phyloP scores from a whole-genome alignment of 2,888 invertebrate species.

The Conomelus anceps region DNA sequence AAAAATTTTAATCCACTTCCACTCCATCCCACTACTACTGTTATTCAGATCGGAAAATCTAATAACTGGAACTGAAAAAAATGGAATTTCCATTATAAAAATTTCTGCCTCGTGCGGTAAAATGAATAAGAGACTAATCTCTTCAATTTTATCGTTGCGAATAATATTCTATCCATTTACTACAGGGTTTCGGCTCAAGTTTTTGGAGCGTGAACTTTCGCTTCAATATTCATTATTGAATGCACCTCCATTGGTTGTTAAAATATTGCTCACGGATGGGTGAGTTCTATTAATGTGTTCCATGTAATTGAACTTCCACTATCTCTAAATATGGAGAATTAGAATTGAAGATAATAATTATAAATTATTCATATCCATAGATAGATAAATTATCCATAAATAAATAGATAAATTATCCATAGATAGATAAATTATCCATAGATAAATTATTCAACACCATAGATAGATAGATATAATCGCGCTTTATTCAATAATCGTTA shows the following conservation, averaged over 20 bases:
- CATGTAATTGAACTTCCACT: background rate
- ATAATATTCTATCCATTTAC: background rate
- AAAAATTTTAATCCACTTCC: background rate
- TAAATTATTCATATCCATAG: too few species aligned
- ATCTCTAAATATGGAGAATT: background rate
- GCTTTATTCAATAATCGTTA: too few species aligned
- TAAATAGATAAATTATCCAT: too few species aligned
- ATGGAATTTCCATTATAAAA: background rate
- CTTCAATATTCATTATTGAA: background rate
- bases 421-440: too few species aligned
- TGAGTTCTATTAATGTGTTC: background rate
- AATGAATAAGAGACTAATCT: background rate
- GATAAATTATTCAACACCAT: too few species aligned
- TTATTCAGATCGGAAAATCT: background rate
- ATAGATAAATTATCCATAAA: too few species aligned
- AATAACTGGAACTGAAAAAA: too few species aligned
- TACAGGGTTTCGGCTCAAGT: background rate
- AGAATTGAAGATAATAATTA: background rate
- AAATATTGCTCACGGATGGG: background rate
- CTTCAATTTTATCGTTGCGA: background rate
- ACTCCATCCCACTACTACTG: background rate
- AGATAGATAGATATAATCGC: too few species aligned
- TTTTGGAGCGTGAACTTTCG: background rate
- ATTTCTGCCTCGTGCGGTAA: background rate
- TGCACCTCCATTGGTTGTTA: background rate